A percentile compares a stretch with the other conserved stretches of the same genome.
These are phyloP conservation scores for Cossypha caffra DNA, from an alignment of 2,797 vertebrate species.

Conservation along the genomic window DNA sequence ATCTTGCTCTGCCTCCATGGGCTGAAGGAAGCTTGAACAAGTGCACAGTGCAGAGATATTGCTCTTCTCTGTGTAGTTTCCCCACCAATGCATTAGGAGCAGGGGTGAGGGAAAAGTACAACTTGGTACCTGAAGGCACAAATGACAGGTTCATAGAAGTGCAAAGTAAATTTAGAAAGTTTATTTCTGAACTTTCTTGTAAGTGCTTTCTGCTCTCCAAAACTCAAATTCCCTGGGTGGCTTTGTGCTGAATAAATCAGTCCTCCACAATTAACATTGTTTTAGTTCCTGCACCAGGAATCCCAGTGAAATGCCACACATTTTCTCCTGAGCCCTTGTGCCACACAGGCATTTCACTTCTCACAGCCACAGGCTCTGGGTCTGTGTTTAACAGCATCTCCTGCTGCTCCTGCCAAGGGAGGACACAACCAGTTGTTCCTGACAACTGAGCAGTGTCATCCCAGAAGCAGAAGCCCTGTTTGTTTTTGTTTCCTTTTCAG, in stretches of 20 bases:
- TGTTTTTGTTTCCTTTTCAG: constrained; percentile 21
- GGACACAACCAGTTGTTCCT: not conserved
- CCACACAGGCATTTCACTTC: not conserved
- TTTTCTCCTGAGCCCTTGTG: not conserved
- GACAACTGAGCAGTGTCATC: not conserved
- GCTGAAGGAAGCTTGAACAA: not conserved
- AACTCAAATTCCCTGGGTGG: not conserved
- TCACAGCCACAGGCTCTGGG: not conserved
- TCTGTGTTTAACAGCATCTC: not conserved
- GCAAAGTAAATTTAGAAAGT: not conserved
- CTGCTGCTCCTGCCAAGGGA: not conserved
- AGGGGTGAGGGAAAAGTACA: not conserved
- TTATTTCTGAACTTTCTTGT: not conserved
- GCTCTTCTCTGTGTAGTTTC: not conserved
- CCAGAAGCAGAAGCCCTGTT: constrained; percentile 1
- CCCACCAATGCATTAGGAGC: not conserved
- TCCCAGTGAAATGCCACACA: not conserved
- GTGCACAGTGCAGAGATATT: not conserved
- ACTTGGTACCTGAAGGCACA: not conserved
- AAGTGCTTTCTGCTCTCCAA: not conserved
- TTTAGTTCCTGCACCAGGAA: not conserved
- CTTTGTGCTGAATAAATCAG: not conserved
- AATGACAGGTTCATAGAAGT: not conserved
- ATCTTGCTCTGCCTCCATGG: not conserved
- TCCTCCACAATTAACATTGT: not conserved